Conservation (phyloP, 2,797 vertebrate genomes). For the Oreonectes daqikongensis region DNA sequence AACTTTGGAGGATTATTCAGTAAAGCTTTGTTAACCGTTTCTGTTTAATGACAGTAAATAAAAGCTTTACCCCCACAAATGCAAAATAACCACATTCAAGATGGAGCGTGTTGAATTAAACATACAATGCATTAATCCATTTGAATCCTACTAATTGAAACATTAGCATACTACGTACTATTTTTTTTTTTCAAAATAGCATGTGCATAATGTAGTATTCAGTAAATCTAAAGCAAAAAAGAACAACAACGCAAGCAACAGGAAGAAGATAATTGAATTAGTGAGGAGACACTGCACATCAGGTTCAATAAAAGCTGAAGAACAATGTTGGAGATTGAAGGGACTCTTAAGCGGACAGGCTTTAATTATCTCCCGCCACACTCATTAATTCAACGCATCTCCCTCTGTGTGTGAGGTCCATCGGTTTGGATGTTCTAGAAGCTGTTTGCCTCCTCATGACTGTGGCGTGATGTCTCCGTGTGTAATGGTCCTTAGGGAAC, state of each 20-base stretch:
- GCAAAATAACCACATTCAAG: too few species aligned
- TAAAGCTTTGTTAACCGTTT: too few species aligned
- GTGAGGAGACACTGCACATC: neutral
- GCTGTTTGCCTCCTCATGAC: conserved; percentile 8
- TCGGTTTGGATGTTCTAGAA: conserved; percentile 5
- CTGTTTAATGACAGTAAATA: too few species aligned
- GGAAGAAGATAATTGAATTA: neutral
- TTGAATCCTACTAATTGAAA: neutral
- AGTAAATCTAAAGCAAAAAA: neutral
- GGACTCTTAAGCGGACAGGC: neutral
- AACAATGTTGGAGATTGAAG: neutral
- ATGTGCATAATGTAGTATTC: neutral
- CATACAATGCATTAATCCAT: neutral
- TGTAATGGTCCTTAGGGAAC: conserved; percentile 33
- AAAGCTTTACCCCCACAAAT: too few species aligned
- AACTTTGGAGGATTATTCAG: neutral
- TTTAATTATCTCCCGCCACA: conserved; percentile 21
- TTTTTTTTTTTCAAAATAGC: neutral
- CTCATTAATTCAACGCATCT: conserved; percentile 17
- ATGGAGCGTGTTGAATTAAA: too few species aligned
- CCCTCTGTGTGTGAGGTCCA: neutral
- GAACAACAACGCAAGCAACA: neutral
- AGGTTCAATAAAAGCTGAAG: neutral
- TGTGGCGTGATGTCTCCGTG: conserved; percentile 4
- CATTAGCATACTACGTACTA: neutral